Conservation (phyloP, 2,113 vertebrate genomes). For the Oncorhynchus tshawytscha region DNA sequence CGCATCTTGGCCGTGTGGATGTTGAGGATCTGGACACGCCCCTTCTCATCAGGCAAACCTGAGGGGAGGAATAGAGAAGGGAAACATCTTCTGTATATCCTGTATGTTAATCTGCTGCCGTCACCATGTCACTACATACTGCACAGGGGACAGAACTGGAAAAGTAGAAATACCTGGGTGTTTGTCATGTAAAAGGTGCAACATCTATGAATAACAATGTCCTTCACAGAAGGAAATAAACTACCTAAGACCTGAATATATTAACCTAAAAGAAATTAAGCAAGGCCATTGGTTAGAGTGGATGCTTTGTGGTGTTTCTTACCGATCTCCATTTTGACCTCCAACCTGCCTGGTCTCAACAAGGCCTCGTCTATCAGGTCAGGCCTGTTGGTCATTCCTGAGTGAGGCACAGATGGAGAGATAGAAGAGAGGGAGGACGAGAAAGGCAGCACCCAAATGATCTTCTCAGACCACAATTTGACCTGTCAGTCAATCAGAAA, state of each 20-base stretch:
- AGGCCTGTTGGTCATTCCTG: slow-evolving; percentile 98
- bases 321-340: slow-evolving; percentile 99
- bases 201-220: neutral
- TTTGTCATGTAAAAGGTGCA: too few species aligned
- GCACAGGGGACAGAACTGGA: too few species aligned
- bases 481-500: too few species aligned
- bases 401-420: slow-evolving; percentile 26
- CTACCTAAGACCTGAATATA: too few species aligned
- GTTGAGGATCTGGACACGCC: slow-evolving; percentile 89
- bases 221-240: neutral
- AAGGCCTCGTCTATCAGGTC: slow-evolving; percentile 97
- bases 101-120: too few species aligned
- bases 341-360: slow-evolving; percentile 89
- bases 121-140: too few species aligned
- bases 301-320: slow-evolving; percentile 40
- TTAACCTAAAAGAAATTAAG: too few species aligned
- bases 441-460: neutral
- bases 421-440: neutral
- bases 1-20: slow-evolving; percentile 94
- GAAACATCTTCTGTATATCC: too few species aligned
- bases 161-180: too few species aligned
- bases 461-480: too few species aligned
- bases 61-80: neutral
- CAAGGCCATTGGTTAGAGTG: neutral
- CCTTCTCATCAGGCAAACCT: slow-evolving; percentile 93